A percentile compares a stretch with the other conserved stretches of the same genome.
Conservation (phyloP, 2,888 invertebrate genomes). For the Eupithecia abbreviata region DNA sequence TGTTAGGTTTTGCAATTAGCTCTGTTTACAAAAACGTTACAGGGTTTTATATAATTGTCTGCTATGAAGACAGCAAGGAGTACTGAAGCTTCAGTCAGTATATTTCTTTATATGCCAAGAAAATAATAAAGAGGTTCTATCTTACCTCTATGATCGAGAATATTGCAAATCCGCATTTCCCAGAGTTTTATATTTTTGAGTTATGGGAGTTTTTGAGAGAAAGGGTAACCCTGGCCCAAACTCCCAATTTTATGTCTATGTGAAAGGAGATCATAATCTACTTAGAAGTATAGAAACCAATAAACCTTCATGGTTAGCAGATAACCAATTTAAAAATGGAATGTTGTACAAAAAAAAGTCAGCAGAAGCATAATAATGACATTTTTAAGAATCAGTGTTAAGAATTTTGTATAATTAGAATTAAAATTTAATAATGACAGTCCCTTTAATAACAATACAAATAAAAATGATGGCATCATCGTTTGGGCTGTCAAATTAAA, state of each 20-base stretch:
- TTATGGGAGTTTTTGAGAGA: not conserved
- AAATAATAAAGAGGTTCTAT: not conserved
- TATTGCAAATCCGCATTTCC: not conserved
- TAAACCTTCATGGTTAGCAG: not conserved
- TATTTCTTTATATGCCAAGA: not conserved
- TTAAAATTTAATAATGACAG: not conserved
- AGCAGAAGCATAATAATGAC: not conserved
- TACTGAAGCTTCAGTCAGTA: not conserved
- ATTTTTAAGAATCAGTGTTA: not conserved
- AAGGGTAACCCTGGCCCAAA: not conserved
- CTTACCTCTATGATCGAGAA: not conserved
- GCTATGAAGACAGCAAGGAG: not conserved
- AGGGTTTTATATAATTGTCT: not conserved
- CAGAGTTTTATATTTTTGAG: not conserved
- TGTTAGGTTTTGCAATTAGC: not conserved
- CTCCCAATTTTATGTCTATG: not conserved
- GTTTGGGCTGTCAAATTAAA: too few relatives aligned
- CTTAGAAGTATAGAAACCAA: not conserved
- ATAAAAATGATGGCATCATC: too few relatives aligned
- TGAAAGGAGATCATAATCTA: not conserved
- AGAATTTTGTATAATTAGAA: not conserved
- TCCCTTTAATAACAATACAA: too few relatives aligned
- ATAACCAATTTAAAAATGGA: slow-evolving; percentile 1
- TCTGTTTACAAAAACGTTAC: not conserved
- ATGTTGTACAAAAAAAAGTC: not conserved